Evolutionary conservation across 1,140 invertebrate genomes (phyloP).

Genomic region (Drosophila azteca): DNA sequence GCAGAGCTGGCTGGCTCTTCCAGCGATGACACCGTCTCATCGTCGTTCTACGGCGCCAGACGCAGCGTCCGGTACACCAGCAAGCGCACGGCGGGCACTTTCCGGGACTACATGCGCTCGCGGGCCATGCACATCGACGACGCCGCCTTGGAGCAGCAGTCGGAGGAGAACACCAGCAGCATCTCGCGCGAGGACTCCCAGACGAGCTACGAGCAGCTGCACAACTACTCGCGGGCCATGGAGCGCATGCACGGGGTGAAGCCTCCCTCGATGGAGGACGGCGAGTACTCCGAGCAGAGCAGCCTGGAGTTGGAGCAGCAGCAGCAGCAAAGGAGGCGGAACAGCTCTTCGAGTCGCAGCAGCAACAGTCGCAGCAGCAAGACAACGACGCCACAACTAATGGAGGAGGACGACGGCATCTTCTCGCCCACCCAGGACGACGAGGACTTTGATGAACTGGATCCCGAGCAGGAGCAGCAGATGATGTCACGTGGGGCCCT

Average conservation of each 20-base stretch:
- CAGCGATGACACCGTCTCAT: constrained; percentile 79
- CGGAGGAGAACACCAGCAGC: constrained; percentile 74
- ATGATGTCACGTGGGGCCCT: constrained; percentile 46
- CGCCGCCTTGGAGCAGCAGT: constrained; percentile 62
- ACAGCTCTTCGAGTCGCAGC: constrained; percentile 32
- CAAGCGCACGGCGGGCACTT: constrained; percentile 77
- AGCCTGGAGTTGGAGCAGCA: constrained; percentile 44
- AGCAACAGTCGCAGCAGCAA: constrained; percentile 36
- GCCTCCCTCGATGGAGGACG: constrained; percentile 29
- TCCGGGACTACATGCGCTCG: constrained; percentile 77
- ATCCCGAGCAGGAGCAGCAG: constrained; percentile 49
- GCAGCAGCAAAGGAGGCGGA: constrained; percentile 27
- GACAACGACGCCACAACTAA: constrained; percentile 26
- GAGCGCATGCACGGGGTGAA: constrained; percentile 64
- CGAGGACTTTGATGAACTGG: constrained; percentile 62
- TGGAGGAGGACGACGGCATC: constrained; percentile 67
- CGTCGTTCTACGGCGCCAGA: constrained; percentile 78
- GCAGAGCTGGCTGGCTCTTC: constrained; percentile 66
- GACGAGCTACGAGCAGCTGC: constrained; percentile 69
- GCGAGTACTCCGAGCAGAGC: constrained; percentile 54
- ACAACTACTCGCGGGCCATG: constrained; percentile 58
- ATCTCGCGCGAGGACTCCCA: constrained; percentile 75
- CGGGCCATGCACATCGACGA: constrained; percentile 75
- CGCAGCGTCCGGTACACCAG: constrained; percentile 81
- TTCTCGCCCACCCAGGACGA: constrained; percentile 66